Conservation (phyloP, 2,113 vertebrate genomes). For the Psephotus haematonotus region DNA sequence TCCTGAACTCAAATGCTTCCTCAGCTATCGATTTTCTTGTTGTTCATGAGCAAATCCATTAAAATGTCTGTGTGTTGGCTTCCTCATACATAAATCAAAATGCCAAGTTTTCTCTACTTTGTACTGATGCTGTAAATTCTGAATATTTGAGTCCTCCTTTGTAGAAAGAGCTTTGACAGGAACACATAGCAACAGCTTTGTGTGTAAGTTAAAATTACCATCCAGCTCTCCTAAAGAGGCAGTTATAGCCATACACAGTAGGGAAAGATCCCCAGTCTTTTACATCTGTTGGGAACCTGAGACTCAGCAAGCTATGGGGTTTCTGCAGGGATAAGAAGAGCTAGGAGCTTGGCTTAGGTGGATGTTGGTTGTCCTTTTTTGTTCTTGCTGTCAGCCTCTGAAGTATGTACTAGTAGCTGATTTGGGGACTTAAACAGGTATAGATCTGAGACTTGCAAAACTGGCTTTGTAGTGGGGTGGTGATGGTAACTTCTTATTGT, state of each 20-base stretch:
- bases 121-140: not conserved
- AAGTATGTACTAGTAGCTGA: too few species aligned
- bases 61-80: not conserved
- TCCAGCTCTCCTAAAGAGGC: not conserved
- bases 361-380: not conserved
- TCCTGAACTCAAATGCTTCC: not conserved
- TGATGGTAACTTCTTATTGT: not conserved
- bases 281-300: not conserved
- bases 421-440: not conserved
- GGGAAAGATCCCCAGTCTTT: not conserved
- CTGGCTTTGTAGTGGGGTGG: not conserved
- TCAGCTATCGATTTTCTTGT: not conserved
- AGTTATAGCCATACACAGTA: not conserved
- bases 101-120: not conserved
- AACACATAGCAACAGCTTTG: not conserved
- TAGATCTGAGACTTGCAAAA: not conserved
- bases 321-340: not conserved
- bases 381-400: not conserved
- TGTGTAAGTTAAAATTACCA: not conserved
- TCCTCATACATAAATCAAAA: not conserved
- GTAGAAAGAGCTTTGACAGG: not conserved
- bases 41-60: not conserved
- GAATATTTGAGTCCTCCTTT: not conserved
- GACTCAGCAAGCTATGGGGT: not conserved
- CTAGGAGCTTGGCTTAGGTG: not conserved